Evolutionary conservation across 2,888 invertebrate species (phyloP).

Genomic region (Octodonta nipae): DNA sequence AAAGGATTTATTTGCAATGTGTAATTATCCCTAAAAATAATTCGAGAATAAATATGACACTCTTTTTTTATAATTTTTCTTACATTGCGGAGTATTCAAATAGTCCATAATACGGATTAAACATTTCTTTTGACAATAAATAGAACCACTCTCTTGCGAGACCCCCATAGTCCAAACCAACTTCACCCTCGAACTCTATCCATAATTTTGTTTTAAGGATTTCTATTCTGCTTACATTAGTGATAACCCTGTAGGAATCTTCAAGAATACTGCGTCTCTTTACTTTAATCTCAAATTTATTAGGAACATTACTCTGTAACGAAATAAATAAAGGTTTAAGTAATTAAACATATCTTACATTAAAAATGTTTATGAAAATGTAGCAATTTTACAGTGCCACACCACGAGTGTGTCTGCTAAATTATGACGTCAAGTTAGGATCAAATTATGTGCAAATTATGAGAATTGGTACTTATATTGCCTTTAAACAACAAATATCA

Average conservation of each 20-base stretch:
- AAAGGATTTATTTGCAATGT: conserved; percentile 97
- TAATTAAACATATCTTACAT: too few species aligned
- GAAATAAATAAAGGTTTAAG: too few species aligned
- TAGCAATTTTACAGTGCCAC: too few species aligned
- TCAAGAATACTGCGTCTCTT: conserved; percentile 84
- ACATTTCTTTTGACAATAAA: conserved; percentile 96
- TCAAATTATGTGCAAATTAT: too few species aligned
- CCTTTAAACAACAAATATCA: too few species aligned
- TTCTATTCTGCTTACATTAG: conserved; percentile 78
- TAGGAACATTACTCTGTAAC: conserved; percentile 80
- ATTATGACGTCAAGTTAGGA: too few species aligned
- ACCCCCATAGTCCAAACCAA: conserved; percentile 92
- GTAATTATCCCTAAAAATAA: conserved; percentile 96
- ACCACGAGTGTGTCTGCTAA: too few species aligned
- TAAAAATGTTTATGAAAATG: too few species aligned
- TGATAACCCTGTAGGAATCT: conserved; percentile 92
- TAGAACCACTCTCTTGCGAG: conserved; percentile 98
- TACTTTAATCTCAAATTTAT: conserved; percentile 94
- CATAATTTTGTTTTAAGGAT: conserved; percentile 92
- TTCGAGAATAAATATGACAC: too few species aligned
- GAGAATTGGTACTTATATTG: too few species aligned
- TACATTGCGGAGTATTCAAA: conserved; percentile 99
- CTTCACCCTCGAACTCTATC: conserved; percentile 98
- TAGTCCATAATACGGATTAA: conserved; percentile 97
- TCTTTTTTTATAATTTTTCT: conserved; percentile 31